These are phyloP conservation scores for Forpus xanthops DNA, from an alignment of 2,797 vertebrate genomes.

Conservation along the genomic window DNA sequence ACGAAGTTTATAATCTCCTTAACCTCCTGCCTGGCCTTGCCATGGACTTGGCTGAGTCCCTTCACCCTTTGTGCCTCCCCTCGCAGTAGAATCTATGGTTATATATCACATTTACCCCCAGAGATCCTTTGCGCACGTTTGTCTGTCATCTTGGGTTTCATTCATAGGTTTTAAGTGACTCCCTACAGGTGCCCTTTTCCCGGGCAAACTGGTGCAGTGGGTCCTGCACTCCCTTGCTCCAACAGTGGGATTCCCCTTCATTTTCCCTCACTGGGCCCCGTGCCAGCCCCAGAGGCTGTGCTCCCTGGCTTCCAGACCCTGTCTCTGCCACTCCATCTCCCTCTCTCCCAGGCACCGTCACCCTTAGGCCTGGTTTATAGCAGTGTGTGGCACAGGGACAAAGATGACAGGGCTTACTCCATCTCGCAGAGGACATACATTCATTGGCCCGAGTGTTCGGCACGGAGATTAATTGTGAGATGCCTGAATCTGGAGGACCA, in stretches of 20 bases:
- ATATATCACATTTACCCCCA: rapidly evolving
- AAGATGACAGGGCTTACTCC: conserved; percentile 19
- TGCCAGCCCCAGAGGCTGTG: not conserved
- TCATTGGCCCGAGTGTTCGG: not conserved
- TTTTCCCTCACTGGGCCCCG: rapidly evolving
- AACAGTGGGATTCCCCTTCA: not conserved
- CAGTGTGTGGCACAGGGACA: not conserved
- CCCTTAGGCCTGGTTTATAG: conserved; percentile 28
- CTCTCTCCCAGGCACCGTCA: not conserved
- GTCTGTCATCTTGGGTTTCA: not conserved
- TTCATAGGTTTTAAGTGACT: not conserved
- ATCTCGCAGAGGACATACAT: not conserved
- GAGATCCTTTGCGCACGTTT: not conserved
- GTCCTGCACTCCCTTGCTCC: not conserved
- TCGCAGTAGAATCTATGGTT: not conserved
- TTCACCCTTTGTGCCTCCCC: not conserved
- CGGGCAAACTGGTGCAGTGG: not conserved
- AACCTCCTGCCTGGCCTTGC: not conserved
- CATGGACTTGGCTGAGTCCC: not conserved
- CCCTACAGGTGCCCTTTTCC: not conserved
- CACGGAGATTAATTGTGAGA: not conserved
- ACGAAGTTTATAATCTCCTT: not conserved
- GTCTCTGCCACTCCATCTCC: not conserved
- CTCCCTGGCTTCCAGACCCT: not conserved
- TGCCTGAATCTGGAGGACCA: not conserved